These are phyloP conservation scores for Tortrix viridana DNA, from an alignment of 2,888 invertebrate species.

Conservation along the genomic window DNA sequence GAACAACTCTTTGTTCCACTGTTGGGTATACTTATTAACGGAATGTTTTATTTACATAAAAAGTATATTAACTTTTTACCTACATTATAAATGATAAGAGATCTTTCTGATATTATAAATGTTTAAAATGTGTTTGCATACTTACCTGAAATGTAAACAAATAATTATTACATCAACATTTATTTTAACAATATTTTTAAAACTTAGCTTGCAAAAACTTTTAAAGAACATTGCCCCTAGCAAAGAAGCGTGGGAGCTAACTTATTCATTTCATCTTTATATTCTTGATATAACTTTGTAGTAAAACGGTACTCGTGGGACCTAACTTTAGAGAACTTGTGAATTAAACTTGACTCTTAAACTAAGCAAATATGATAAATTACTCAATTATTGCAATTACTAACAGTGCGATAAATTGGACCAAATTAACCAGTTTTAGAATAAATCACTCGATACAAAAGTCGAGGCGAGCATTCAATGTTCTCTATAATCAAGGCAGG, in stretches of 20 bases:
- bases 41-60: too few species aligned
- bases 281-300: constrained; percentile 25
- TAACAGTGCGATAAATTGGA: constrained; percentile 19
- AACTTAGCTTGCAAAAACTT: neutral
- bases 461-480: constrained; percentile 11
- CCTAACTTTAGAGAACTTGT: constrained; percentile 24
- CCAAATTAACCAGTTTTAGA: constrained; percentile 14
- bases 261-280: constrained; percentile 15
- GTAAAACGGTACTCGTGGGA: constrained; percentile 23
- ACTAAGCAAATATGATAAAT: constrained; percentile 27
- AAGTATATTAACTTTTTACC: too few species aligned
- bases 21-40: too few species aligned
- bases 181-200: too few species aligned
- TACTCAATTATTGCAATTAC: constrained; percentile 28
- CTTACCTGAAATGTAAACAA: too few species aligned
- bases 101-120: too few species aligned
- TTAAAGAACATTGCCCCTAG: constrained; percentile 1
- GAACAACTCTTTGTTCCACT: too few species aligned
- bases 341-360: constrained; percentile 23
- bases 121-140: too few species aligned
- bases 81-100: too few species aligned
- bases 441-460: constrained; percentile 17
- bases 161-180: too few species aligned
- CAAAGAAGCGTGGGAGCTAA: neutral
- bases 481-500: constrained; percentile 45